A percentile compares a stretch with the other conserved stretches of the same genome.
phyloP scores from a whole-genome alignment of 2,888 invertebrate species.

The Drosophila mettleri region DNA sequence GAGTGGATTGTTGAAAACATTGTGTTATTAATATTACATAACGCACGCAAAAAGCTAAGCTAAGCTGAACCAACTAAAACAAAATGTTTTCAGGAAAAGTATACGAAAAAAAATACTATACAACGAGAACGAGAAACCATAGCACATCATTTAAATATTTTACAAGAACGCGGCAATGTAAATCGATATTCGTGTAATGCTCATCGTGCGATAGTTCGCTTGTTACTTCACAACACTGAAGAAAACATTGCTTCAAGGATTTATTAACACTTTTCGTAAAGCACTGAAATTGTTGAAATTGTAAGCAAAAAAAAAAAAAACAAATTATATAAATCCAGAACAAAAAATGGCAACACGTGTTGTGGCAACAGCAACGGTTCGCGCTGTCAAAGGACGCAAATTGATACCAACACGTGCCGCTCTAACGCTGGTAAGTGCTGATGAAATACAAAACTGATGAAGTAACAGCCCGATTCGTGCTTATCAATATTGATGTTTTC shows the following conservation, averaged over 20 bases:
- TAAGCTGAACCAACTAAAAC: background rate
- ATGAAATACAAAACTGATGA: conserved; percentile 39
- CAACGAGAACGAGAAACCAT: background rate
- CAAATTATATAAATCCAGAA: conserved; percentile 68
- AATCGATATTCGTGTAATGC: conserved; percentile 6
- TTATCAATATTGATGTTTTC: conserved; percentile 31
- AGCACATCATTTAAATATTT: background rate
- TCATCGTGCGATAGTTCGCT: background rate
- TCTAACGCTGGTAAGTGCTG: conserved; percentile 87
- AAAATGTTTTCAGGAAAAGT: too few relatives aligned
- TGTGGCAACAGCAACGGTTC: conserved; percentile 94
- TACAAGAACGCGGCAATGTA: conserved; percentile 1
- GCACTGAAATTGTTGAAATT: conserved; percentile 55
- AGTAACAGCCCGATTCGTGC: conserved; percentile 40
- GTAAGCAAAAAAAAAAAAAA: conserved; percentile 49
- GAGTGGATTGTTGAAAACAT: background rate
- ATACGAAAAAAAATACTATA: too few relatives aligned
- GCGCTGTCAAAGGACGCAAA: conserved; percentile 92
- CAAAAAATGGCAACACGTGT: conserved; percentile 90
- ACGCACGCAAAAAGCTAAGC: background rate
- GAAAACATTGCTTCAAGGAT: conserved; percentile 7
- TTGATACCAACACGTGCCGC: conserved; percentile 94
- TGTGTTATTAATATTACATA: background rate
- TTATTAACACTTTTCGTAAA: conserved; percentile 59
- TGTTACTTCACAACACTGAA: conserved; percentile 32